Base-by-base conservation (phyloP, 1,140 invertebrate species). In the Latrodectus geometricus region DNA sequence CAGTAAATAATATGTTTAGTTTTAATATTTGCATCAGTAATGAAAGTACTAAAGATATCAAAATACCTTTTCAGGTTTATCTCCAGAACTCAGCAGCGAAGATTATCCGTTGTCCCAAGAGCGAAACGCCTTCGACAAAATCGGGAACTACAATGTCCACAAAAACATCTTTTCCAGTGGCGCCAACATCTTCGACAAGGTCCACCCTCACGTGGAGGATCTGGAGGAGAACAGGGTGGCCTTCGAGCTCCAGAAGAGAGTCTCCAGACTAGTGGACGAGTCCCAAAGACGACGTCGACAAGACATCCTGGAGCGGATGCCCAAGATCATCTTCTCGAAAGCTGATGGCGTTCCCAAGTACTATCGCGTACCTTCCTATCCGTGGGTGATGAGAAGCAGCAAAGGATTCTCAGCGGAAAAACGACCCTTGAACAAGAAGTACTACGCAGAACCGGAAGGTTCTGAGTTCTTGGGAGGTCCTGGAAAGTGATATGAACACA, bases 391-490 rank as follows among this genome's bases (percentile, higher is more conserved):
- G 54, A 61, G 54, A 17, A 61, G 17, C 54, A 61, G 11, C 11
- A 61, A 61, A 61, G 11, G 11, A 17, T 61, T 61, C 17, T 17
- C 17, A 61, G 54, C 54, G 8, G 54, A 61, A 11, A 61, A 61
- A 8, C 11, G 54, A 61, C 54, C 54, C 11, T 11, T 61, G 11
- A 17, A 61, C 17, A 61, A 61, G 17, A 61, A 70, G n/a, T 70
- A 70, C n/a, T 70, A 70, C 20, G 68, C 68, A 11, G 68, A 70
- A 21, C 68, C 68, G 11, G 68, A 70, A 70, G 68, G 68, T 15
- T 70, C 68, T 11, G 68, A 70, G 20, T 70, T 70, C n/a, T n/a
- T 70, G 11, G 68, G 68, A 12, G 68, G 68, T 1, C 68, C 68
- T 11, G 68, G 68, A 15, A 70, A 21, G 20, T 12, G 68, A 70